A percentile compares a stretch with the other conserved stretches of the same genome.
Conservation (phyloP, 2,113 vertebrate species). For the Peromyscus polionotus region DNA sequence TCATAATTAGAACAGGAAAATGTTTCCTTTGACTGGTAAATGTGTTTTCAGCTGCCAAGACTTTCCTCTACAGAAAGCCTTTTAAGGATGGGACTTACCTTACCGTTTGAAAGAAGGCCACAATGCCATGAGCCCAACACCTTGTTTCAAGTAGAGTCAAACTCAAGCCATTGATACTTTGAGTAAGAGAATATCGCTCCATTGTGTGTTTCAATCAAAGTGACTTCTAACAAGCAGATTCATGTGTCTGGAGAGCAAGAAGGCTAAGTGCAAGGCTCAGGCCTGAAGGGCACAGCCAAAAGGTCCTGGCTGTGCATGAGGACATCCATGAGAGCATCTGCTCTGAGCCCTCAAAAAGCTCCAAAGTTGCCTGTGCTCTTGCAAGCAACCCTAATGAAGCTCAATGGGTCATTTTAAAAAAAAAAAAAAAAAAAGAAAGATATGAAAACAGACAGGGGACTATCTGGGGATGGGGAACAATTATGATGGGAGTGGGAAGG, state of each 20-base stretch:
- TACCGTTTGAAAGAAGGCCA: background rate
- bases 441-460: background rate
- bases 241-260: background rate
- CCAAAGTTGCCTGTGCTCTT: background rate
- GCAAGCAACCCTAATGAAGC: background rate
- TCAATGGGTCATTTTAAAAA: background rate
- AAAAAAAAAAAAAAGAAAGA: too few relatives aligned
- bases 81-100: background rate
- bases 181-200: background rate
- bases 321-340: fast-evolving
- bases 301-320: background rate
- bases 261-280: background rate
- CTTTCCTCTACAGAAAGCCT: background rate
- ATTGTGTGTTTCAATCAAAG: background rate
- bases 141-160: background rate
- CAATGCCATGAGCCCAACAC: fast-evolving
- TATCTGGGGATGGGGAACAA: background rate
- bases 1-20: background rate
- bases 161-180: background rate
- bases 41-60: background rate
- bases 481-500: background rate
- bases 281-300: background rate
- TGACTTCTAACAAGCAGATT: background rate
- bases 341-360: background rate
- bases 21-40: background rate